Conservation (phyloP, 2,797 vertebrate species). For the Tachyglossus aculeatus region DNA sequence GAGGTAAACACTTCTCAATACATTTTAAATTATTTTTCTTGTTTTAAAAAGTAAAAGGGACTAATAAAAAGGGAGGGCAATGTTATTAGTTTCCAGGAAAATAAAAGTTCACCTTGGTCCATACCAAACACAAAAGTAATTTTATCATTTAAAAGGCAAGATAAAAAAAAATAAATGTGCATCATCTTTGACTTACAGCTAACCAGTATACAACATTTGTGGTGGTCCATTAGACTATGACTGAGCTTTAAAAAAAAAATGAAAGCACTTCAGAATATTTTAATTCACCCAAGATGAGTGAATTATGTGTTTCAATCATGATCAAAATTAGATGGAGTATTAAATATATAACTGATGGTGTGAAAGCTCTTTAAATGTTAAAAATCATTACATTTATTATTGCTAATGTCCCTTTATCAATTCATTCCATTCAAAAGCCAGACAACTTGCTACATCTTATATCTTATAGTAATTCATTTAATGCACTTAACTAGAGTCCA, state of each 20-base stretch:
- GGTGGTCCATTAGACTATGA: neutral
- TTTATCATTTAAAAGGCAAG: neutral
- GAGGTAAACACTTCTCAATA: neutral
- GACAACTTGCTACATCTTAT: conserved; percentile 14
- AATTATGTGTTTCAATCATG: neutral
- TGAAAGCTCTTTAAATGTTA: conserved; percentile 51
- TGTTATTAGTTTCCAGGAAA: neutral
- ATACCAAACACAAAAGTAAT: neutral
- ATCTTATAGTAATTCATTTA: conserved; percentile 28
- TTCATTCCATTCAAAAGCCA: conserved; percentile 44
- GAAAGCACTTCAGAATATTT: neutral
- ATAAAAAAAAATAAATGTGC: neutral
- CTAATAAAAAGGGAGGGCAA: neutral
- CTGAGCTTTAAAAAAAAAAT: neutral
- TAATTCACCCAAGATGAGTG: neutral
- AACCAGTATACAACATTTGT: neutral
- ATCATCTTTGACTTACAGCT: neutral
- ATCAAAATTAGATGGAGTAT: conserved; percentile 28
- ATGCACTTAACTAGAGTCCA: conserved; percentile 46
- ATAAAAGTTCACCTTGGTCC: neutral
- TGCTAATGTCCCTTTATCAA: conserved; percentile 28
- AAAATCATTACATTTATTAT: conserved; percentile 21
- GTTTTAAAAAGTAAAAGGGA: neutral
- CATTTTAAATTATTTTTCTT: neutral
- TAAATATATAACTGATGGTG: conserved; percentile 25